phyloP scores from a whole-genome alignment of 1,140 invertebrate genomes.

The Bombus turneri region DNA sequence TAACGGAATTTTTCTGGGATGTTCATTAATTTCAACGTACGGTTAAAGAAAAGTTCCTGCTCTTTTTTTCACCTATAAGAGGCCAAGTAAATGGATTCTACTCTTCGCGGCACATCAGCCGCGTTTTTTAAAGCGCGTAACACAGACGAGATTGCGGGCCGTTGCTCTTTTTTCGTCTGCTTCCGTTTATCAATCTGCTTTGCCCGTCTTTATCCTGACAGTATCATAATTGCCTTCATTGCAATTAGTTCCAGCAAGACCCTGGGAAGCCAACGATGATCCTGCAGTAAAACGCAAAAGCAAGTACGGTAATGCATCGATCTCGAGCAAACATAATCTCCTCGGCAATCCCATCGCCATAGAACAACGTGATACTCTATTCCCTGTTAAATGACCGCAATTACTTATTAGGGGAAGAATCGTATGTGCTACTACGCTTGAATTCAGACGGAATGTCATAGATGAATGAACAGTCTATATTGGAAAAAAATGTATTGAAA shows the following conservation, averaged over 20 bases:
- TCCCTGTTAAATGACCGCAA: constrained; percentile 18
- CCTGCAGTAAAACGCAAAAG: neutral
- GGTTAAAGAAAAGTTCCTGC: neutral
- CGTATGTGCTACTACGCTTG: neutral
- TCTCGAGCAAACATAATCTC: neutral
- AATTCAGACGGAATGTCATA: neutral
- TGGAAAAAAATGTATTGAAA: too few species aligned
- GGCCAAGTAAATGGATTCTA: neutral
- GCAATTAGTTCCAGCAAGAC: constrained; percentile 37
- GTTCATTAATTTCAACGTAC: neutral
- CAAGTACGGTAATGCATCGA: constrained; percentile 36
- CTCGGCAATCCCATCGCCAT: neutral
- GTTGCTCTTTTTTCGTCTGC: neutral
- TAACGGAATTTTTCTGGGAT: neutral
- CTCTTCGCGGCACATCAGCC: neutral
- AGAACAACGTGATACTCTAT: constrained; percentile 1
- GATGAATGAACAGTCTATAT: too few species aligned
- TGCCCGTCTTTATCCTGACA: constrained; percentile 27
- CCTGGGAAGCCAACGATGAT: neutral
- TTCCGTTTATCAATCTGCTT: constrained; percentile 33
- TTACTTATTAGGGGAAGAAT: neutral
- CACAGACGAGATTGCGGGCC: neutral
- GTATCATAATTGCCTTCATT: constrained; percentile 37
- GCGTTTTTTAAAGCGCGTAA: neutral
- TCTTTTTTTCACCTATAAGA: neutral